phyloP scores from a whole-genome alignment of 2,888 invertebrate species.

The Leptogaster cylindrica region DNA sequence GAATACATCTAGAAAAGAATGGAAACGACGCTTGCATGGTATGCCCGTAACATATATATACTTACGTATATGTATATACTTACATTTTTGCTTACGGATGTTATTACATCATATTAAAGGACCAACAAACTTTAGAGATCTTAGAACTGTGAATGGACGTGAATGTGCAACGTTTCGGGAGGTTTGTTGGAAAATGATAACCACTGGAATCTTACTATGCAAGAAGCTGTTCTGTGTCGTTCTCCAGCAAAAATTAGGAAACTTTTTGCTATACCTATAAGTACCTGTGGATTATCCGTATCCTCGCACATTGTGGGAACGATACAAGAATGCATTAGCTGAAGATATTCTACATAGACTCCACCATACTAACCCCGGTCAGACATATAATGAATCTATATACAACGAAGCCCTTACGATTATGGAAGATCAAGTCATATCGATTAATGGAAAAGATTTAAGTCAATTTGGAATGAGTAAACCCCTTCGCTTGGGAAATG shows the following conservation, averaged over 20 bases:
- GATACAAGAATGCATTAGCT: neutral
- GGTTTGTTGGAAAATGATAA: neutral
- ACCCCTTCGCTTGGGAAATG: neutral
- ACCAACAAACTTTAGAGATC: neutral
- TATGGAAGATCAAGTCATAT: neutral
- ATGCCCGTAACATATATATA: neutral
- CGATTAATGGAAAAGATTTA: neutral
- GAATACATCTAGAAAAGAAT: conserved; percentile 47
- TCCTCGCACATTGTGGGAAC: neutral
- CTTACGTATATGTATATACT: neutral
- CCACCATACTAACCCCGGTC: neutral
- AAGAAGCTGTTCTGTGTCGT: neutral
- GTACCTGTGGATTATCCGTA: neutral
- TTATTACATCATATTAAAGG: neutral
- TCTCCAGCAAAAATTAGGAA: neutral
- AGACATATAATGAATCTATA: neutral
- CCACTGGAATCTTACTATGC: conserved; percentile 2
- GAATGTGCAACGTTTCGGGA: neutral
- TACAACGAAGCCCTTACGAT: neutral
- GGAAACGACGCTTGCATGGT: neutral
- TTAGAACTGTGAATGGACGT: neutral
- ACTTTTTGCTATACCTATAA: neutral
- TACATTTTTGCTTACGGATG: neutral
- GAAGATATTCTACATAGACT: neutral
- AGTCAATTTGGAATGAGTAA: neutral